These are phyloP conservation scores for Cossypha niveicapilla DNA, from an alignment of 2,797 vertebrate species.

Conservation along the genomic window DNA sequence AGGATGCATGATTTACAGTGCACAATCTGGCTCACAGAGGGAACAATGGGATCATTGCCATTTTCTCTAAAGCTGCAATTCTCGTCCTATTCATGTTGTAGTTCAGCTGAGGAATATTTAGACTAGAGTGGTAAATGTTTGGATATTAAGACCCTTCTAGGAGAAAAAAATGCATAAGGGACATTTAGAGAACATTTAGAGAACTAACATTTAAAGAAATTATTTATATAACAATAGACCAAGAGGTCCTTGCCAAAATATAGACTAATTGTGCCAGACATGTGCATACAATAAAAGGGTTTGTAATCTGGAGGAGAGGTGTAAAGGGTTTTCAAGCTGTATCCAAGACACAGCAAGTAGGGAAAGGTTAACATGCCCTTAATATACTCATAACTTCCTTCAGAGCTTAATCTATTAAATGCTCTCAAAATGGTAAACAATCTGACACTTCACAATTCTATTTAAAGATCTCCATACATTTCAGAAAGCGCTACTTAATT, in stretches of 20 bases:
- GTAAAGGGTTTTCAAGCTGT: background rate
- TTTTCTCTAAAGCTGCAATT: background rate
- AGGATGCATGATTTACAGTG: background rate
- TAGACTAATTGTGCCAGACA: background rate
- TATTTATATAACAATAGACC: background rate
- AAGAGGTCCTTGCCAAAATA: background rate
- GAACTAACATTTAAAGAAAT: background rate
- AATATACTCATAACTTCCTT: background rate
- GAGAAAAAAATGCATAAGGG: background rate
- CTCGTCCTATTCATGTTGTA: background rate
- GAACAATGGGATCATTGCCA: background rate
- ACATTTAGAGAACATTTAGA: background rate
- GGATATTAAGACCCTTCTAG: background rate
- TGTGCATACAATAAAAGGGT: background rate
- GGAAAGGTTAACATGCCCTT: background rate
- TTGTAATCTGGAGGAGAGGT: background rate
- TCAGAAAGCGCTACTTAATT: background rate
- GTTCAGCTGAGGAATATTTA: constrained; percentile 37
- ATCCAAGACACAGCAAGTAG: background rate
- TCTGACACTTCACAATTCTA: background rate
- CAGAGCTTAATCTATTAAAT: background rate
- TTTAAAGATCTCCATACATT: background rate
- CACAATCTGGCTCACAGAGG: background rate
- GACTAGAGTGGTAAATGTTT: constrained; percentile 36
- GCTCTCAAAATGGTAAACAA: background rate